phyloP scores from a whole-genome alignment of 2,888 invertebrate species.

The Iphiclides podalirius region DNA sequence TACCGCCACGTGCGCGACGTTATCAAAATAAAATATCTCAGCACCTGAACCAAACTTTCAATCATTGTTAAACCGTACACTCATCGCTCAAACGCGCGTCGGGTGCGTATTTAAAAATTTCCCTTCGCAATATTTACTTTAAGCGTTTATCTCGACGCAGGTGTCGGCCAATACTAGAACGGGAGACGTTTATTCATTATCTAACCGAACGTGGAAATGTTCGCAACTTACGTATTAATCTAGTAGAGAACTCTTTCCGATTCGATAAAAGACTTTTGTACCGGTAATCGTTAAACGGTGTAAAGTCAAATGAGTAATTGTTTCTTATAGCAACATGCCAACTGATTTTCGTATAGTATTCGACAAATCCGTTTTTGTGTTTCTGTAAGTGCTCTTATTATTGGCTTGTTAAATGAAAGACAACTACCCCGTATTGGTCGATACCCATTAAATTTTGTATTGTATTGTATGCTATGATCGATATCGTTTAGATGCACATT shows the following conservation, averaged over 20 bases:
- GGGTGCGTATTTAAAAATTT: slow-evolving; percentile 29
- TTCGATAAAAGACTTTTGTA: slow-evolving; percentile 27
- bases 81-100: slow-evolving; percentile 53
- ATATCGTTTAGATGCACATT: no score
- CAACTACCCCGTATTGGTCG: no score
- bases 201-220: slow-evolving; percentile 52
- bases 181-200: slow-evolving; percentile 22
- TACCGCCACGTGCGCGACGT: slow-evolving; percentile 41
- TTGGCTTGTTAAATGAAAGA: no score
- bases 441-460: no score
- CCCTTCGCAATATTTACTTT: slow-evolving; percentile 30
- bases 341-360: no score
- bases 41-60: slow-evolving; percentile 57
- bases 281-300: slow-evolving; percentile 27
- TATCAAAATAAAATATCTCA: slow-evolving; percentile 47
- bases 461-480: no score
- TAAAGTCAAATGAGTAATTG: slow-evolving; percentile 34
- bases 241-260: background rate
- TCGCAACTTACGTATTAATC: slow-evolving; percentile 46
- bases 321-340: slow-evolving; percentile 20
- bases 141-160: no score
- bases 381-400: no score
- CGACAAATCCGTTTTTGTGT: no score
- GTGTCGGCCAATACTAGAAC: slow-evolving; percentile 15
- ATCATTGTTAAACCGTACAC: slow-evolving; percentile 60